Evolutionary conservation across 2,888 invertebrate species (phyloP).

Genomic region (Eristalis arbustorum): DNA sequence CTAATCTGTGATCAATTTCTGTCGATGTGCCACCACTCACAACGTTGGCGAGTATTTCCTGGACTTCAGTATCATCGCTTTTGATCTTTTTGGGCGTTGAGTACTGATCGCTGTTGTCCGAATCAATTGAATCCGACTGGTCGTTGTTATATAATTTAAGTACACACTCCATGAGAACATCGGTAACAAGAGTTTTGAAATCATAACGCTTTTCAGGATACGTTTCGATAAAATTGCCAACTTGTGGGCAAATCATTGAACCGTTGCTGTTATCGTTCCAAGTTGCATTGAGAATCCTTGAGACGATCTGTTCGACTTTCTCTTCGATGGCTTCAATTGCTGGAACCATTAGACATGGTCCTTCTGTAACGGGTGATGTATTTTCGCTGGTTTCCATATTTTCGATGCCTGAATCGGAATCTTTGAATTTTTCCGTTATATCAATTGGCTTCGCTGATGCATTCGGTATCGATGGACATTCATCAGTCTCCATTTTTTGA

Average conservation of each 20-base stretch:
- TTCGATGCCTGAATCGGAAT: constrained; percentile 87
- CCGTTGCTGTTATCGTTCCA: constrained; percentile 85
- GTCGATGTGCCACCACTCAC: constrained; percentile 71
- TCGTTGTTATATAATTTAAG: constrained; percentile 79
- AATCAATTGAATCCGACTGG: constrained; percentile 69
- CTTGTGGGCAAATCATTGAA: constrained; percentile 82
- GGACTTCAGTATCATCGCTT: constrained; percentile 80
- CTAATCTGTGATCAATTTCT: constrained; percentile 41
- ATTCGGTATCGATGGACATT: constrained; percentile 75
- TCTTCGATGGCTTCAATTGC: constrained; percentile 77
- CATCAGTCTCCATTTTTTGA: constrained; percentile 76
- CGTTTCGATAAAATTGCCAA: constrained; percentile 82
- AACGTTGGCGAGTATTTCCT: constrained; percentile 77
- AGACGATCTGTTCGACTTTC: constrained; percentile 82
- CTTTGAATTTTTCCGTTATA: constrained; percentile 81
- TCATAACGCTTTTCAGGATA: constrained; percentile 79
- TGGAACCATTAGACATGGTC: constrained; percentile 48
- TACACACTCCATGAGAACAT: constrained; percentile 81
- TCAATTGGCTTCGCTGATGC: constrained; percentile 81
- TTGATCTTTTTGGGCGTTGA: constrained; percentile 81
- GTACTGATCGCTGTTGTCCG: constrained; percentile 80
- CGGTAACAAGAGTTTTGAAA: constrained; percentile 83
- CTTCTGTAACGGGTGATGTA: constrained; percentile 53
- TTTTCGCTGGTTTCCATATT: constrained; percentile 84
- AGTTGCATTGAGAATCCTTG: constrained; percentile 86